Evolutionary conservation across 2,888 invertebrate genomes (phyloP).

Genomic region (Dryocosmus kuriphilus): DNA sequence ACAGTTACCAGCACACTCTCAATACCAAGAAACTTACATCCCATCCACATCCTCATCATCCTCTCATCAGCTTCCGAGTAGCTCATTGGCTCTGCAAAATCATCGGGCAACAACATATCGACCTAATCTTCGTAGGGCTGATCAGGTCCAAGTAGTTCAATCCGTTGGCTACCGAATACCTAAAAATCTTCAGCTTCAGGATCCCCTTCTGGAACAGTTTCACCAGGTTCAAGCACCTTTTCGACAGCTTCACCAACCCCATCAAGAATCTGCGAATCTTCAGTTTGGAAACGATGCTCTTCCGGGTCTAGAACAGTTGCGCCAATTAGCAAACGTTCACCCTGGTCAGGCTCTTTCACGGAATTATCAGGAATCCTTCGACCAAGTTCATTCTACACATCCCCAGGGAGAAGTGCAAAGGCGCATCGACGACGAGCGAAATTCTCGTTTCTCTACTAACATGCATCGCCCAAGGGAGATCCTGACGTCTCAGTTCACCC

Average conservation of each 20-base stretch:
- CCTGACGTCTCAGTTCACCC: constrained; percentile 44
- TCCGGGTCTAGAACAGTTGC: constrained; percentile 43
- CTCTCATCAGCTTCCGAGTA: constrained; percentile 41
- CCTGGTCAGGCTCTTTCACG: constrained; percentile 42
- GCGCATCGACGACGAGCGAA: constrained; percentile 5
- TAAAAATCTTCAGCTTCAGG: constrained; percentile 60
- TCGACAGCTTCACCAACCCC: constrained; percentile 29
- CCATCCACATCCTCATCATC: constrained; percentile 57
- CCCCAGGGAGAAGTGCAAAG: constrained; percentile 15
- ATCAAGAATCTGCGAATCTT: constrained; percentile 50
- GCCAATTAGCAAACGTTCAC: constrained; percentile 48
- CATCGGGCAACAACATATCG: constrained; percentile 73
- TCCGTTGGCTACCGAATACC: constrained; percentile 70
- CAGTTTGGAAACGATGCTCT: constrained; percentile 48
- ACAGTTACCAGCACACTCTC: constrained; percentile 65
- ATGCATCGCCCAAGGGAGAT: constrained; percentile 29
- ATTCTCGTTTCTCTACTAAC: neutral
- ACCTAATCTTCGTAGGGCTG: constrained; percentile 66
- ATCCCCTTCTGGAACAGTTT: constrained; percentile 56
- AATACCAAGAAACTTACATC: constrained; percentile 60
- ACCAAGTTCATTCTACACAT: neutral
- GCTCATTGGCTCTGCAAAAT: constrained; percentile 58
- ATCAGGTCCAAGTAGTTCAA: constrained; percentile 69
- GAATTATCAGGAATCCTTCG: constrained; percentile 35
- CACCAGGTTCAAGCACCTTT: constrained; percentile 54